A percentile compares a stretch with the other conserved stretches of the same genome.
phyloP scores from a whole-genome alignment of 2,888 invertebrate genomes.

The Melinopterus prodromus region DNA sequence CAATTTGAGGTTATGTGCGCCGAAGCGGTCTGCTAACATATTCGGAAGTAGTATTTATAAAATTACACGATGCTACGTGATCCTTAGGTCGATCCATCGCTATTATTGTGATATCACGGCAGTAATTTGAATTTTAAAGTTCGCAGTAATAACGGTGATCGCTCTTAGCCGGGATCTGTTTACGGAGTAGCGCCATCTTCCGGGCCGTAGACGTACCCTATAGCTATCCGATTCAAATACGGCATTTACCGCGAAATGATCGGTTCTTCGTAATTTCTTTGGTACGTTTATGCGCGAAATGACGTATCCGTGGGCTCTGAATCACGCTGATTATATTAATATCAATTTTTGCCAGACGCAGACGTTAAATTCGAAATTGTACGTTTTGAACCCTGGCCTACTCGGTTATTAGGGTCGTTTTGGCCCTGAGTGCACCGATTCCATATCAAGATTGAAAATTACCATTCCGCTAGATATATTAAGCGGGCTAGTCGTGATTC shows the following conservation, averaged over 20 bases:
- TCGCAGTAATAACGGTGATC: slow-evolving; percentile 17
- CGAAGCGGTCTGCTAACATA: slow-evolving; percentile 7
- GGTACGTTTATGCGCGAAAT: slow-evolving; percentile 33
- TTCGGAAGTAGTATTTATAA: slow-evolving; percentile 25
- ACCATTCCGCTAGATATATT: slow-evolving; percentile 52
- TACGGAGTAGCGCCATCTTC: slow-evolving; percentile 33
- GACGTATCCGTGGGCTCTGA: slow-evolving; percentile 36
- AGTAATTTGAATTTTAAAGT: slow-evolving; percentile 20
- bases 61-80: background rate
- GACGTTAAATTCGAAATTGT: slow-evolving; percentile 60
- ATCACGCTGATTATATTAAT: slow-evolving; percentile 59
- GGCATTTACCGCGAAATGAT: slow-evolving; percentile 4
- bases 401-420: slow-evolving; percentile 39
- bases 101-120: slow-evolving; percentile 16
- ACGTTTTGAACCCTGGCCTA: slow-evolving; percentile 46
- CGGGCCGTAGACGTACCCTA: slow-evolving; percentile 21
- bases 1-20: slow-evolving; percentile 20
- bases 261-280: slow-evolving; percentile 18
- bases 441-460: slow-evolving; percentile 61
- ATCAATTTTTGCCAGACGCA: slow-evolving; percentile 52
- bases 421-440: slow-evolving; percentile 49
- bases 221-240: slow-evolving; percentile 7
- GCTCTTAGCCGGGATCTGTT: slow-evolving; percentile 27
- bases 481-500: slow-evolving; percentile 32
- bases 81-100: slow-evolving; percentile 4